phyloP scores from a whole-genome alignment of 2,888 invertebrate genomes.

The Temnothorax unifasciatus region DNA sequence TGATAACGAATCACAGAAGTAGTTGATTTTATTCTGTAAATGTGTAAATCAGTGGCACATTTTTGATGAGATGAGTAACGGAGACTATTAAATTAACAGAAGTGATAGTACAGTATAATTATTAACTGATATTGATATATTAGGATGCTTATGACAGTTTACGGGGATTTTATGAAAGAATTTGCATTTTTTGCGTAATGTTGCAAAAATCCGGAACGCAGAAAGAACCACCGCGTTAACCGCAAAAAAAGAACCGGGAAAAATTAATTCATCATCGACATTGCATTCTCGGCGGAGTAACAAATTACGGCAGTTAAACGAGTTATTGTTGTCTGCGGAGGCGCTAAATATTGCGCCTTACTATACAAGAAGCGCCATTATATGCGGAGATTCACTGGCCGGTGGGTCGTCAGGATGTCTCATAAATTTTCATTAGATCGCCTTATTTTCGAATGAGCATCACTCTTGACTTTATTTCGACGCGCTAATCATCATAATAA shows the following conservation, averaged over 20 bases:
- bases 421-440: constrained; percentile 47
- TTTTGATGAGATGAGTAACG: background rate
- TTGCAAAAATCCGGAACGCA: constrained; percentile 3
- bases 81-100: background rate
- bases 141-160: background rate
- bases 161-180: background rate
- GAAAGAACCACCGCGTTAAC: background rate
- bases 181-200: constrained; percentile 6
- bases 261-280: constrained; percentile 44
- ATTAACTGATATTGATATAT: background rate
- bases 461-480: constrained; percentile 13
- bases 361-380: constrained; percentile 36
- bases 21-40: constrained; percentile 2
- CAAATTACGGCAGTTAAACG: constrained; percentile 20
- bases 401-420: background rate
- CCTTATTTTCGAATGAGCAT: constrained; percentile 19
- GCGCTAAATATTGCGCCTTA: constrained; percentile 31
- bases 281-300: constrained; percentile 24
- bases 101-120: background rate
- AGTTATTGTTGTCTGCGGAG: constrained; percentile 31
- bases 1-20: constrained; percentile 5
- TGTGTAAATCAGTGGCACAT: background rate
- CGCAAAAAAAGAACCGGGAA: constrained; percentile 3
- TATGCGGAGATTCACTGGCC: background rate
- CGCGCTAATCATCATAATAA: constrained; percentile 25